phyloP scores from a whole-genome alignment of 2,113 vertebrate genomes.

The Clarias gariepinus region DNA sequence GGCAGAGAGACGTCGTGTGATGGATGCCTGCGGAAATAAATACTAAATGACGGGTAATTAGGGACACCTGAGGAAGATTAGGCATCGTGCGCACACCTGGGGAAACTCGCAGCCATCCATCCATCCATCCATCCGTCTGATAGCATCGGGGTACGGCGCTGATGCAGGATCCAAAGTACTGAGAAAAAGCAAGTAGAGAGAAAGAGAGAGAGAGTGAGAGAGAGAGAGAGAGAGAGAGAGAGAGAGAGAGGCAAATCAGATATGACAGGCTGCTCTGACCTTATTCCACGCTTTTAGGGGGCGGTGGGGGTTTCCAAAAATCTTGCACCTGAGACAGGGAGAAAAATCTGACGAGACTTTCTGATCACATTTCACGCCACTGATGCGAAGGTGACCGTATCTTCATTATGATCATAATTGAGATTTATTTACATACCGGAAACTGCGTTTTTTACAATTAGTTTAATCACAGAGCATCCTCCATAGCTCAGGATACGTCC shows the following conservation, averaged over 20 bases:
- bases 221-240: too few relatives aligned
- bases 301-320: not conserved
- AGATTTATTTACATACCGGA: not conserved
- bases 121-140: conserved; percentile 36
- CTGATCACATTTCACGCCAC: not conserved
- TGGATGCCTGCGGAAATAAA: conserved; percentile 66
- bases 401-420: not conserved
- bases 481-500: not conserved
- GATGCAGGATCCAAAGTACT: not conserved
- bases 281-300: not conserved
- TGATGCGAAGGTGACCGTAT: not conserved
- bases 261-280: not conserved
- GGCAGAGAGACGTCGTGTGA: conserved; percentile 53
- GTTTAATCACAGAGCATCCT: not conserved
- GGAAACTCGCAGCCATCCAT: conserved; percentile 49
- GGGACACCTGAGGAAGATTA: conserved; percentile 70
- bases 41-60: conserved; percentile 73
- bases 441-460: not conserved
- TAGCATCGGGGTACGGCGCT: conserved; percentile 40
- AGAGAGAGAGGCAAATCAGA: conserved; percentile 8
- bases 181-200: not conserved
- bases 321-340: not conserved
- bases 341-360: not conserved
- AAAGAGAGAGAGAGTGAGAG: not conserved
- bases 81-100: conserved; percentile 59